Percentiles rank a stretch among this genome's conserved stretches.
These are phyloP conservation scores for Asobara japonica DNA, from an alignment of 1,140 invertebrate species.

Conservation along the genomic window DNA sequence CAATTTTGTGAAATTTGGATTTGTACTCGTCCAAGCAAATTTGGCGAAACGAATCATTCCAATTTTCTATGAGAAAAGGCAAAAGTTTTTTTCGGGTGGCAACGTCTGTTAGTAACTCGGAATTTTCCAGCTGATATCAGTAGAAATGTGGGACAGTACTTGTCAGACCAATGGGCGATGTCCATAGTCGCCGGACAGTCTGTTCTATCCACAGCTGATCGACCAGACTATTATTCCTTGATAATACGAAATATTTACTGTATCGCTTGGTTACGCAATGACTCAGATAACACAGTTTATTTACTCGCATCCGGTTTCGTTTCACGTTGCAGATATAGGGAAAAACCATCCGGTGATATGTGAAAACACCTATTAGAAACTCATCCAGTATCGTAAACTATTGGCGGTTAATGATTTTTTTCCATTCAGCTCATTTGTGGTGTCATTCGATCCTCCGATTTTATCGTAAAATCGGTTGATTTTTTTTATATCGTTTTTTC, in stretches of 20 bases:
- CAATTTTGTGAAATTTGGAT: too few species aligned
- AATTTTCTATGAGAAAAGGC: neutral
- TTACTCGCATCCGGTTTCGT: neutral
- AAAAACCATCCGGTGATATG: neutral
- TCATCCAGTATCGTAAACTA: neutral
- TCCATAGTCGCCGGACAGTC: neutral
- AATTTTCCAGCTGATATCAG: neutral
- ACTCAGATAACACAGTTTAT: neutral
- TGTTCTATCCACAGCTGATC: constrained; percentile 13
- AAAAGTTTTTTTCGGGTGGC: neutral
- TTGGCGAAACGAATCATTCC: too few species aligned
- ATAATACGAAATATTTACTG: constrained; percentile 5
- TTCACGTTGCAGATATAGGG: neutral
- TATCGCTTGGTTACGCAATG: neutral
- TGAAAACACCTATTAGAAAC: neutral
- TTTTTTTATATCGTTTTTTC: too few species aligned
- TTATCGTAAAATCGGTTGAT: too few species aligned
- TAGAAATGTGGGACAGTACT: neutral
- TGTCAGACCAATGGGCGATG: neutral
- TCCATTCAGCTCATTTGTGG: neutral
- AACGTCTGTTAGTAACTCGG: neutral
- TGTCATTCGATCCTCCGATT: too few species aligned
- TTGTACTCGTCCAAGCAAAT: too few species aligned
- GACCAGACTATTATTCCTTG: neutral
- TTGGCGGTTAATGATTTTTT: neutral